Percentiles rank a stretch among this genome's conserved stretches.
Conservation (phyloP, 2,797 vertebrate genomes). For the Taenioides sp. region DNA sequence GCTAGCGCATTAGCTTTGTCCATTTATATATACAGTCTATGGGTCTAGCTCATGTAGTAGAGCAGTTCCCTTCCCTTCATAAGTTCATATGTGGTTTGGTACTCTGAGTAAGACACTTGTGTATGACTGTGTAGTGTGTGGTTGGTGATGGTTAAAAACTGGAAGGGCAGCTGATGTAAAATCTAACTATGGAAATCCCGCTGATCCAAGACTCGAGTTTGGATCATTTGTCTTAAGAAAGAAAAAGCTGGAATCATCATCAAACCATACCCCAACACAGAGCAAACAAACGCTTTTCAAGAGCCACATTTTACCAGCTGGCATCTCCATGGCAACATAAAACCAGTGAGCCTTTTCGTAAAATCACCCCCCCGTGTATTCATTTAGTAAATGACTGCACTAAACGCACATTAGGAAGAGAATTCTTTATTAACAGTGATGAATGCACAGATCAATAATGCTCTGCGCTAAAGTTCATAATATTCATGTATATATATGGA, state of each 20-base stretch:
- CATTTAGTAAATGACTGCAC: neutral
- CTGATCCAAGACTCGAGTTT: neutral
- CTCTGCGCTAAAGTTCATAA: neutral
- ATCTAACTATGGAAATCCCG: neutral
- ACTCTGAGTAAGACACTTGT: neutral
- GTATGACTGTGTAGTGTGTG: neutral
- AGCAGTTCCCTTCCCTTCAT: neutral
- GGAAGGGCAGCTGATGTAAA: neutral
- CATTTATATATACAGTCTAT: no score
- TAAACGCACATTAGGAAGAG: constrained; percentile 3
- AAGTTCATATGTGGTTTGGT: neutral
- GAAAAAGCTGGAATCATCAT: neutral
- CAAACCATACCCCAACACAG: neutral
- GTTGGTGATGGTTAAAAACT: neutral
- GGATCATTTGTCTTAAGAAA: neutral
- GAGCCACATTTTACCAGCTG: constrained; percentile 2
- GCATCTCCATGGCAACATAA: constrained; percentile 11
- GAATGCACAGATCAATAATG: neutral
- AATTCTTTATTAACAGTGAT: constrained; percentile 3
- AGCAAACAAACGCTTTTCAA: neutral
- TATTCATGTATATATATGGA: constrained; percentile 9
- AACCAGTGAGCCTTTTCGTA: constrained; percentile 3
- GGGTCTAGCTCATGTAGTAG: no score
- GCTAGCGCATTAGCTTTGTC: no score
- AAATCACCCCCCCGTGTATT: constrained; percentile 1